These are phyloP conservation scores for Carcharodon carcharias DNA, from an alignment of 2,797 vertebrate species.

Conservation along the genomic window DNA sequence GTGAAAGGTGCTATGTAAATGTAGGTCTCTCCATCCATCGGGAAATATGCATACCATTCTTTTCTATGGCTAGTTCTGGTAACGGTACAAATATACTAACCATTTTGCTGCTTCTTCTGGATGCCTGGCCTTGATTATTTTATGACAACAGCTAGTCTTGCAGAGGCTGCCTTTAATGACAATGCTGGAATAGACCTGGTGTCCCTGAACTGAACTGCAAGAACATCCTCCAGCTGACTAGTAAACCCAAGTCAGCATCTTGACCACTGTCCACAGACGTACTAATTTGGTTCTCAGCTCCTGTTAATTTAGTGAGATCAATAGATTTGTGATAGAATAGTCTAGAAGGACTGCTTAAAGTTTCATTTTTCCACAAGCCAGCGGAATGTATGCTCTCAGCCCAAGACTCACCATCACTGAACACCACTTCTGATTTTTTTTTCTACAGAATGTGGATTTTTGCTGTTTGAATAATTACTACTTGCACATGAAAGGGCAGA, in stretches of 20 bases:
- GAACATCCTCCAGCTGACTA: background rate
- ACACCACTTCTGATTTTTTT: no score
- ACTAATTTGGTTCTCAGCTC: background rate
- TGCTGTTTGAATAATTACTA: no score
- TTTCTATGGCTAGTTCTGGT: background rate
- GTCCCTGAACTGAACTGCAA: background rate
- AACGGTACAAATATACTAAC: background rate
- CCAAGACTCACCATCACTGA: no score
- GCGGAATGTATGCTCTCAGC: no score
- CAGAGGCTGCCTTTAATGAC: background rate
- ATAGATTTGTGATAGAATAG: background rate
- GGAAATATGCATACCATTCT: no score
- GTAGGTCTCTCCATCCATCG: no score
- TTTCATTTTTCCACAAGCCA: no score
- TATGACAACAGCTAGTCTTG: no score
- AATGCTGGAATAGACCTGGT: background rate
- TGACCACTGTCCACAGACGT: background rate
- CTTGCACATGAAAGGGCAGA: no score
- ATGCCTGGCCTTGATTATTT: no score
- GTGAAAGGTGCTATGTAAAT: no score
- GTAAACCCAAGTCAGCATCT: background rate
- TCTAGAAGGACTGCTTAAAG: background rate
- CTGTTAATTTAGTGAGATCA: background rate
- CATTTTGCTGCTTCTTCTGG: background rate
- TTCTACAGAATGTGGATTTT: no score